These are phyloP conservation scores for Dermatemys mawii DNA, from an alignment of 2,113 vertebrate genomes.

Conservation along the genomic window DNA sequence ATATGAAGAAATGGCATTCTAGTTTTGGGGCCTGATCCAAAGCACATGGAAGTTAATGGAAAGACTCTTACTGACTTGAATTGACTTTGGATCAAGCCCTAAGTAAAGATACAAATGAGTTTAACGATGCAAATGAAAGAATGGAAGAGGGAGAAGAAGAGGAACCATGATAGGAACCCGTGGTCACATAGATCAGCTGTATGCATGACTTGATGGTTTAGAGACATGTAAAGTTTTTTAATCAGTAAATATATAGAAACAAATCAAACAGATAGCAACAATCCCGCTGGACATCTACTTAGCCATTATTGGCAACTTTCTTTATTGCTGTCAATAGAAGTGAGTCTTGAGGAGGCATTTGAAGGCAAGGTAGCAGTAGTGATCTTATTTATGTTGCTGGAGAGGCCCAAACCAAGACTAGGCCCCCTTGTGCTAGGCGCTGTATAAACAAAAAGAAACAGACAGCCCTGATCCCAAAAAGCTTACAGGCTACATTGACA, in stretches of 20 bases:
- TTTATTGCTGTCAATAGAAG: not conserved
- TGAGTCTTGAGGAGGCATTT: not conserved
- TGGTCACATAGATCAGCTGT: not conserved
- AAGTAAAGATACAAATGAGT: not conserved
- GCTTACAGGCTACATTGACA: too few relatives aligned
- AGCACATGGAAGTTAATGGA: not conserved
- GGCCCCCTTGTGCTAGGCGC: fast-evolving
- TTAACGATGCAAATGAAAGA: not conserved
- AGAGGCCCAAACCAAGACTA: fast-evolving
- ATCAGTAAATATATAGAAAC: not conserved
- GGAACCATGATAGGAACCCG: not conserved
- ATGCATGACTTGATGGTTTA: not conserved
- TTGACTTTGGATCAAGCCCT: not conserved
- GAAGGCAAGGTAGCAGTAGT: not conserved
- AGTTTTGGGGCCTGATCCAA: not conserved
- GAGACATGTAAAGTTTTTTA: not conserved
- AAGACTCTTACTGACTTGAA: not conserved
- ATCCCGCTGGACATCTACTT: not conserved
- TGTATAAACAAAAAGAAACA: not conserved
- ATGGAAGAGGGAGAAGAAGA: not conserved
- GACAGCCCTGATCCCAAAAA: not conserved
- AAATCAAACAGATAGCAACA: not conserved
- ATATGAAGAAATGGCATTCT: not conserved
- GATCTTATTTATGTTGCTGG: not conserved
- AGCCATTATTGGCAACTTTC: not conserved